Evolutionary conservation across 2,113 vertebrate genomes (phyloP).

Genomic region (Lamprotornis superbus): DNA sequence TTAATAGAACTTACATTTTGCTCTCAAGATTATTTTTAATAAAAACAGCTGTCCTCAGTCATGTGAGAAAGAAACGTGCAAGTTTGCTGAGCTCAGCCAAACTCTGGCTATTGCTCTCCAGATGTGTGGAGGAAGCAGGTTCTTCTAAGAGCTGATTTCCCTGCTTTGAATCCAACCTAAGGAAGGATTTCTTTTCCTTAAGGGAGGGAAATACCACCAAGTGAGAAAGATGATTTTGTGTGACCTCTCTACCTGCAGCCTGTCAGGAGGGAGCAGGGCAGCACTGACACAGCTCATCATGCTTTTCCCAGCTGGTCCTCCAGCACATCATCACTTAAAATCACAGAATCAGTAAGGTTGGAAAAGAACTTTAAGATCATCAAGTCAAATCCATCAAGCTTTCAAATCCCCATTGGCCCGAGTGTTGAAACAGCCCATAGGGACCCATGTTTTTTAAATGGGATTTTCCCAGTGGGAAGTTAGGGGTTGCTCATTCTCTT

Average conservation of each 20-base stretch:
- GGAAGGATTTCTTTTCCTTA: neutral
- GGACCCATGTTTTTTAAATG: neutral
- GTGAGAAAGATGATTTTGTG: neutral
- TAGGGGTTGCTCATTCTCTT: neutral
- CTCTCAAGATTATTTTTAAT: neutral
- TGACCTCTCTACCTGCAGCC: neutral
- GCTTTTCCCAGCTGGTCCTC: neutral
- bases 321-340: neutral
- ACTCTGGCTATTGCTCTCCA: neutral
- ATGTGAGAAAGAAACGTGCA: rapidly evolving
- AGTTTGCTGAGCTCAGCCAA: neutral
- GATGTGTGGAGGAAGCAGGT: neutral
- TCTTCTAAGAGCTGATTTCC: neutral
- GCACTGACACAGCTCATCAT: rapidly evolving
- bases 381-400: neutral
- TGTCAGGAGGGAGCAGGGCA: neutral
- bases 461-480: neutral
- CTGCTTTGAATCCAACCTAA: neutral
- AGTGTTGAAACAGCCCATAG: neutral
- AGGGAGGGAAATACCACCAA: neutral
- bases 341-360: rapidly evolving
- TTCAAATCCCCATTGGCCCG: neutral
- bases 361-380: neutral
- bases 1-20: neutral
- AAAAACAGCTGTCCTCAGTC: neutral